These are phyloP conservation scores for Alauda arvensis DNA, from an alignment of 2,797 vertebrate species.

Conservation along the genomic window DNA sequence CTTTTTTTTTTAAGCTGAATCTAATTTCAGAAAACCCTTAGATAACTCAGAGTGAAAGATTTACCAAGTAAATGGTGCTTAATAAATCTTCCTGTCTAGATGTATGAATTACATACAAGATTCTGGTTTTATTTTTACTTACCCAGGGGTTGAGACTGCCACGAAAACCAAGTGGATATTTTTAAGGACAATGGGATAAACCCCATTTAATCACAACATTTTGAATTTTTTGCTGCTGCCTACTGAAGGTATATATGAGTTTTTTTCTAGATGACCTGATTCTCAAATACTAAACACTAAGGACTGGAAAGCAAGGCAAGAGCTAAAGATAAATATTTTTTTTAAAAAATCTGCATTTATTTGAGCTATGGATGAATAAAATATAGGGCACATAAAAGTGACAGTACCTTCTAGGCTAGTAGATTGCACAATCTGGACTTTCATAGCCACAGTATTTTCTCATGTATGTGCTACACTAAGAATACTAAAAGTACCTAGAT, in stretches of 20 bases:
- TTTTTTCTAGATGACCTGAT: slow-evolving; percentile 8
- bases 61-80: neutral
- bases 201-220: neutral
- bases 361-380: slow-evolving; percentile 31
- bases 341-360: neutral
- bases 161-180: neutral
- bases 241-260: neutral
- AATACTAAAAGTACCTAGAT: slow-evolving; percentile 19
- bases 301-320: neutral
- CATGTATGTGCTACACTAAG: neutral
- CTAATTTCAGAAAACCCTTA: slow-evolving; percentile 47
- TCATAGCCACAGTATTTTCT: slow-evolving; percentile 36
- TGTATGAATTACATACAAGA: neutral
- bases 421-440: slow-evolving; percentile 39
- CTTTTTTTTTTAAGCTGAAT: slow-evolving; percentile 20
- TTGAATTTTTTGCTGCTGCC: neutral
- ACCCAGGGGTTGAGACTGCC: neutral
- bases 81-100: neutral
- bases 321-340: neutral
- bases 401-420: slow-evolving; percentile 27
- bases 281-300: neutral
- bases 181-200: neutral
- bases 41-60: slow-evolving; percentile 8
- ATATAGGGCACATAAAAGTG: slow-evolving; percentile 35
- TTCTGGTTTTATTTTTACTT: slow-evolving; percentile 7